These are phyloP conservation scores for Drosophila setosimentum DNA, from an alignment of 2,888 invertebrate genomes.

Conservation along the genomic window DNA sequence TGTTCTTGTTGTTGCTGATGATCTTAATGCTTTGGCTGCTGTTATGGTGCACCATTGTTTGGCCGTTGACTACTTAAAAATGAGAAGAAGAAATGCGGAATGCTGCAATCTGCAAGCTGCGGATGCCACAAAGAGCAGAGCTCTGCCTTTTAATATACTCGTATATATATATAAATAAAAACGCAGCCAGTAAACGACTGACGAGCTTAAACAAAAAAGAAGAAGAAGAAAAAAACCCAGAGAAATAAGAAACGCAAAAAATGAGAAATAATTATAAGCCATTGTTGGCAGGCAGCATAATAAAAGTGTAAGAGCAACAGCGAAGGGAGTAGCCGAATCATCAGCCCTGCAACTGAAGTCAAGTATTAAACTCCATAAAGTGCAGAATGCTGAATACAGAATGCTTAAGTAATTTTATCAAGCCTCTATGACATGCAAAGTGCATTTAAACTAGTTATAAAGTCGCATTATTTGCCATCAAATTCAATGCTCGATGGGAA, in stretches of 20 bases:
- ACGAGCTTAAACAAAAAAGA: slow-evolving; percentile 28
- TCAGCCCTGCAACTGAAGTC: slow-evolving; percentile 31
- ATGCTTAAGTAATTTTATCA: slow-evolving; percentile 61
- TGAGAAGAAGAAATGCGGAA: slow-evolving; percentile 28
- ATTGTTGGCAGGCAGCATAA: slow-evolving; percentile 64
- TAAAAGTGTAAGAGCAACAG: slow-evolving; percentile 39
- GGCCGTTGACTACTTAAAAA: slow-evolving; percentile 54
- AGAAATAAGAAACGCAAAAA: slow-evolving; percentile 13
- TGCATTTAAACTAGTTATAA: slow-evolving; percentile 79
- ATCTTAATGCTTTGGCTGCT: slow-evolving; percentile 41
- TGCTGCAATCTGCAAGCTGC: slow-evolving; percentile 14
- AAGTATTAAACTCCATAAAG: slow-evolving; percentile 46
- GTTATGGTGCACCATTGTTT: slow-evolving; percentile 57
- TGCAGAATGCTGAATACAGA: slow-evolving; percentile 24
- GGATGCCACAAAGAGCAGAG: slow-evolving; percentile 17
- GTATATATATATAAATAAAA: slow-evolving; percentile 31
- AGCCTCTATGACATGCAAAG: slow-evolving; percentile 72
- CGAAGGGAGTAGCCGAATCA: slow-evolving; percentile 3
- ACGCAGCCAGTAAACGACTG: slow-evolving; percentile 32
- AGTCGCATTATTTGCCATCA: slow-evolving; percentile 79
- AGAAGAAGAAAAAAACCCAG: neutral
- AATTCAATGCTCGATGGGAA: slow-evolving; percentile 66
- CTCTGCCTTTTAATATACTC: slow-evolving; percentile 31
- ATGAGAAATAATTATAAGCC: slow-evolving; percentile 66
- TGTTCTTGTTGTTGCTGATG: slow-evolving; percentile 21